These are phyloP conservation scores for Calliphora vomitoria DNA, from an alignment of 2,888 invertebrate species.

Conservation along the genomic window DNA sequence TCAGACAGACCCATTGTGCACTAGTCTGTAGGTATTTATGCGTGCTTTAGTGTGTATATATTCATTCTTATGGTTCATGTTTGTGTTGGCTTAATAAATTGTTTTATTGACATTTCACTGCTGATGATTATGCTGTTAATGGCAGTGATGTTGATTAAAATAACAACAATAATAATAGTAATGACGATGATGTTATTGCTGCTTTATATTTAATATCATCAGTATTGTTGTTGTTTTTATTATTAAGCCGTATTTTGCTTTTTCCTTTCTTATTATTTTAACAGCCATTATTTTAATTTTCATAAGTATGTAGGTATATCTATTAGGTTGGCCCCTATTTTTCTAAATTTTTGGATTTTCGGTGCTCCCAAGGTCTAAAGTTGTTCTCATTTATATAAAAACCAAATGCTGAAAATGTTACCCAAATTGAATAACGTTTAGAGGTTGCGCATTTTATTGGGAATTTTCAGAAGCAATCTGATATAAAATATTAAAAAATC, in stretches of 20 bases:
- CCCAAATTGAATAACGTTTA: too few species aligned
- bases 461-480: too few species aligned
- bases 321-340: not conserved
- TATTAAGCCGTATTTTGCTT: conserved; percentile 45
- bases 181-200: conserved; percentile 29
- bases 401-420: too few species aligned
- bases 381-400: too few species aligned
- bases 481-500: too few species aligned
- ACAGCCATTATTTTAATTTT: conserved; percentile 16
- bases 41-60: not conserved
- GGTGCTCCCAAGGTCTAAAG: too few species aligned
- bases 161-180: conserved; percentile 42
- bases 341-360: too few species aligned
- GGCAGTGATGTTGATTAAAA: conserved; percentile 52
- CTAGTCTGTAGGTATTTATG: not conserved
- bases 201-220: conserved; percentile 27
- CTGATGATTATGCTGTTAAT: conserved; percentile 70
- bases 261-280: conserved; percentile 15
- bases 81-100: conserved; percentile 73
- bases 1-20: not conserved
- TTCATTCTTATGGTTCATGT: conserved; percentile 30
- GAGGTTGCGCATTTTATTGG: too few species aligned
- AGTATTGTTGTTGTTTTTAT: conserved; percentile 11
- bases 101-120: conserved; percentile 75
- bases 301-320: not conserved